phyloP scores from a whole-genome alignment of 2,797 vertebrate species.

The Sebastes baramenuke region DNA sequence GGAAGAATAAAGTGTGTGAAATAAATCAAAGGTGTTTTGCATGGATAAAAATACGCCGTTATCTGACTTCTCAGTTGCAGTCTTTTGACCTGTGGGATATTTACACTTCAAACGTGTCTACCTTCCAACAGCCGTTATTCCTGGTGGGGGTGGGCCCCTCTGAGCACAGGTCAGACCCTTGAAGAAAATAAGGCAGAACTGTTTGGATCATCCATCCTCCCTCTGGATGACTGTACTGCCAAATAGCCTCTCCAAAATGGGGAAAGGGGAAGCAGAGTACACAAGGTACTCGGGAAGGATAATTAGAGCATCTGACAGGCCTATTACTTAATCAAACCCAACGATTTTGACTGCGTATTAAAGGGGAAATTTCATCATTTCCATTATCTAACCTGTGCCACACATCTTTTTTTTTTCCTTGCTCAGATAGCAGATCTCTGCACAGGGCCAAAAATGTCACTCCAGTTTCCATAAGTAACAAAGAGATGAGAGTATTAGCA shows the following conservation, averaged over 20 bases:
- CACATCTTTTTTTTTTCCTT: neutral
- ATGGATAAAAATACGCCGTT: constrained; percentile 55
- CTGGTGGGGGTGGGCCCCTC: constrained; percentile 21
- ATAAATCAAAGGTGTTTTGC: constrained; percentile 53
- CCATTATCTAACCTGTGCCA: neutral
- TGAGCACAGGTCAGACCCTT: constrained; percentile 40
- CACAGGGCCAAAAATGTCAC: constrained; percentile 26
- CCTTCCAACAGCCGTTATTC: constrained; percentile 35
- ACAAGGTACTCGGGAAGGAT: neutral
- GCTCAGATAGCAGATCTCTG: neutral
- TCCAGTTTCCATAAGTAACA: constrained; percentile 42
- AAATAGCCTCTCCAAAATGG: constrained; percentile 1
- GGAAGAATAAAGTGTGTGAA: constrained; percentile 52
- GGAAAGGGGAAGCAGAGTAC: neutral
- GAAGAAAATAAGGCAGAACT: constrained; percentile 40
- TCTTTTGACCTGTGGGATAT: constrained; percentile 68
- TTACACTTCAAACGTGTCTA: constrained; percentile 72
- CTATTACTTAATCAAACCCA: constrained; percentile 13
- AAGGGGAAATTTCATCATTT: neutral
- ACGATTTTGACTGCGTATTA: neutral
- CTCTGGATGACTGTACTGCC: constrained; percentile 7
- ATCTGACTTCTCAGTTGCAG: constrained; percentile 49
- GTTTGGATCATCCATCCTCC: constrained; percentile 40
- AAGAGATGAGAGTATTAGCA: constrained; percentile 53
- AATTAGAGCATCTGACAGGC: constrained; percentile 12